Conservation (phyloP, 1,140 invertebrate genomes). For the Pomacea maculata region DNA sequence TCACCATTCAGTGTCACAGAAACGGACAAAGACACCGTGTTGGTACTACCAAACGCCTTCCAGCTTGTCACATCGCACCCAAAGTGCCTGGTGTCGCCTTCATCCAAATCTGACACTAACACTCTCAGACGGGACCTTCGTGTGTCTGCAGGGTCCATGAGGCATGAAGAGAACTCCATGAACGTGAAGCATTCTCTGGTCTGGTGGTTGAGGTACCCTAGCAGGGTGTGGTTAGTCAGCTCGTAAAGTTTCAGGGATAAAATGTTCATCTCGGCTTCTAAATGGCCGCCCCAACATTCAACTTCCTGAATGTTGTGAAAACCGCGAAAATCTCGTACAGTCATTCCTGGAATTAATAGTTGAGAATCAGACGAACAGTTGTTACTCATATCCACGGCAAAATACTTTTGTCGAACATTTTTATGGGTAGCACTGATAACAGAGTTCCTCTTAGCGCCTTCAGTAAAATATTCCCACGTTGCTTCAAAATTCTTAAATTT, state of each 20-base stretch:
- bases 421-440: too few species aligned
- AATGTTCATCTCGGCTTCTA: not conserved
- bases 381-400: too few species aligned
- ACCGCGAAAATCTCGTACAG: not conserved
- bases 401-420: too few species aligned
- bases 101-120: not conserved
- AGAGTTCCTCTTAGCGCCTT: too few species aligned
- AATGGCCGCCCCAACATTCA: not conserved
- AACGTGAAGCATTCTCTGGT: constrained; percentile 8
- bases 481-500: too few species aligned
- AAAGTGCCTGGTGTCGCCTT: constrained; percentile 2
- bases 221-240: not conserved
- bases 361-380: too few species aligned
- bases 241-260: constrained; percentile 11
- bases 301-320: constrained; percentile 8
- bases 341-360: constrained; percentile 6
- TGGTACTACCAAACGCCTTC: not conserved
- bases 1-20: not conserved
- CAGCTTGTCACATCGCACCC: constrained; percentile 13
- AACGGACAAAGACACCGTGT: constrained; percentile 12
- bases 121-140: not conserved
- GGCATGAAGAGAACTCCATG: constrained; percentile 11
- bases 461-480: too few species aligned
- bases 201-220: not conserved
- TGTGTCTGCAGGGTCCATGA: not conserved